A percentile compares a stretch with the other conserved stretches of the same genome.
phyloP scores from a whole-genome alignment of 2,113 vertebrate species.

The Nyctereutes procyonoides region DNA sequence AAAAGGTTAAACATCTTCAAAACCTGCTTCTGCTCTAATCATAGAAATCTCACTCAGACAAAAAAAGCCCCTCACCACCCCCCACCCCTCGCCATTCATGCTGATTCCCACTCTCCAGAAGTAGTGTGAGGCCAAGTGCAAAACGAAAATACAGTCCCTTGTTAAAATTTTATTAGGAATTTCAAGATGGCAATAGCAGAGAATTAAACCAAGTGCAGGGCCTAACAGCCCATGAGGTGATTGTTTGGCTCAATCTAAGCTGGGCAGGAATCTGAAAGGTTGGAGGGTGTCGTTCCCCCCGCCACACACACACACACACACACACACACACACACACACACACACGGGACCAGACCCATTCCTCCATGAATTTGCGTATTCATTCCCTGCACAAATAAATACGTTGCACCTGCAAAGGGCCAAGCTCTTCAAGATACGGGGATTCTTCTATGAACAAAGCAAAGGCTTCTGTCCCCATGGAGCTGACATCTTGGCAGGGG shows the following conservation, averaged over 20 bases:
- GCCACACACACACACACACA: too few species aligned
- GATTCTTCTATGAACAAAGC: background rate
- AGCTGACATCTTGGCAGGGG: background rate
- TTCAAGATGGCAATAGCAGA: background rate
- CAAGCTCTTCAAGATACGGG: background rate
- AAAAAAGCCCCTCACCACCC: background rate
- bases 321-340: too few species aligned
- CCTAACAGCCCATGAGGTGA: too few species aligned
- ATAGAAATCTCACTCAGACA: background rate
- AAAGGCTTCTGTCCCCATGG: background rate
- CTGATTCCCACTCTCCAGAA: background rate
- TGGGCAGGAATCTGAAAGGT: background rate
- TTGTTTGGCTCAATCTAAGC: background rate
- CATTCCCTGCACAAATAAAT: background rate
- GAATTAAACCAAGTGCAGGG: background rate
- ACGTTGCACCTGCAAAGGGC: background rate
- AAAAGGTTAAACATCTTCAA: slow-evolving; percentile 3
- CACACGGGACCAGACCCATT: background rate
- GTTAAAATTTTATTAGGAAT: background rate
- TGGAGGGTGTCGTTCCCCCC: rapidly evolving
- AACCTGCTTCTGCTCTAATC: background rate
- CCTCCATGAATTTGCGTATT: background rate
- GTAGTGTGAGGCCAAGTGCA: background rate
- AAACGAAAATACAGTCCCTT: background rate
- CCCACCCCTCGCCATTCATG: too few species aligned